Conservation (phyloP, 2,113 vertebrate genomes). For the Lagopus muta region DNA sequence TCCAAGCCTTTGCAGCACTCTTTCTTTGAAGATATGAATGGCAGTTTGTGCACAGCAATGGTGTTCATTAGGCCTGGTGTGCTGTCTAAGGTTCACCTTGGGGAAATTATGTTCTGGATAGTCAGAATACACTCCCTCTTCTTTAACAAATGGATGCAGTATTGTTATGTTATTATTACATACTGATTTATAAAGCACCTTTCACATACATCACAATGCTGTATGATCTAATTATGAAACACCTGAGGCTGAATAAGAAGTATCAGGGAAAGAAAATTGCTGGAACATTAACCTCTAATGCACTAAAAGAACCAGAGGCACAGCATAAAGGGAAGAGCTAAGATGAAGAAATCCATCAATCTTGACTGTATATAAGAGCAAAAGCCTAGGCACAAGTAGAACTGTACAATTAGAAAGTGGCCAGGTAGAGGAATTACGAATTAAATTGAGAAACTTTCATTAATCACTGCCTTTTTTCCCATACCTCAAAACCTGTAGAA, state of each 20-base stretch:
- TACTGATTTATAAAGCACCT: constrained; percentile 43
- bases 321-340: background rate
- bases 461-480: background rate
- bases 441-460: background rate
- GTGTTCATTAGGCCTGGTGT: background rate
- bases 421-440: background rate
- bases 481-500: background rate
- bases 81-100: constrained; percentile 26
- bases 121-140: background rate
- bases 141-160: constrained; percentile 32
- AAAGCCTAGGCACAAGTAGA: background rate
- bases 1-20: background rate
- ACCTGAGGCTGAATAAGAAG: constrained; percentile 15
- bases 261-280: background rate
- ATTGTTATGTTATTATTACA: constrained; percentile 26
- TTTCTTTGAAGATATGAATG: background rate
- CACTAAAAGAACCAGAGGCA: background rate
- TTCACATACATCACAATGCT: constrained; percentile 29
- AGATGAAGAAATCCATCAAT: constrained; percentile 31
- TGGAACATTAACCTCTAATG: constrained; percentile 45
- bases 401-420: background rate
- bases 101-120: background rate
- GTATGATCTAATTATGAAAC: constrained; percentile 40
- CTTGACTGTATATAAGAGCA: background rate
- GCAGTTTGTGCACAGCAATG: background rate